These are phyloP conservation scores for Dendrolimus kikuchii DNA, from an alignment of 1,140 invertebrate genomes.

Conservation along the genomic window DNA sequence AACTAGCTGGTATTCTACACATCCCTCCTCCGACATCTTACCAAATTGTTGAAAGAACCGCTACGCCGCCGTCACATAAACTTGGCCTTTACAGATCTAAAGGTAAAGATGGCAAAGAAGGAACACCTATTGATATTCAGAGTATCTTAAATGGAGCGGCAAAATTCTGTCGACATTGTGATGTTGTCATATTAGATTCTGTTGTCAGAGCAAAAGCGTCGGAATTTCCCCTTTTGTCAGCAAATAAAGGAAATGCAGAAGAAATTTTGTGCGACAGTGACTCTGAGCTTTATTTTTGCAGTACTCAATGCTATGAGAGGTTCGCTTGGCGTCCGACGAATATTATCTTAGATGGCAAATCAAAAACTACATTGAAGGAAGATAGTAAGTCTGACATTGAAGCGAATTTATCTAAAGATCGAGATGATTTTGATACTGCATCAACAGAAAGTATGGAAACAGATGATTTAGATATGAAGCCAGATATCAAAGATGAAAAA, in stretches of 20 bases:
- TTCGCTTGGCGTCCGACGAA: slow-evolving; percentile 71
- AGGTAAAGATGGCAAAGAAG: slow-evolving; percentile 89
- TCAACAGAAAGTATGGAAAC: slow-evolving; percentile 70
- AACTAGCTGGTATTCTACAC: slow-evolving; percentile 92
- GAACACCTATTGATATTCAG: slow-evolving; percentile 89
- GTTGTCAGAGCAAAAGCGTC: slow-evolving; percentile 86
- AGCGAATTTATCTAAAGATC: slow-evolving; percentile 57
- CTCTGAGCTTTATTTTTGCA: slow-evolving; percentile 86
- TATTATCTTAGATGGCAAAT: slow-evolving; percentile 67
- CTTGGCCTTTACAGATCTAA: slow-evolving; percentile 85
- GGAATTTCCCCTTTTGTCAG: slow-evolving; percentile 82
- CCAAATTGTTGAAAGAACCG: slow-evolving; percentile 86
- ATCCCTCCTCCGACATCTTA: slow-evolving; percentile 90
- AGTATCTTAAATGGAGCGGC: slow-evolving; percentile 90
- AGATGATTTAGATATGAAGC: slow-evolving; percentile 67
- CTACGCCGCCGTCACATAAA: slow-evolving; percentile 85
- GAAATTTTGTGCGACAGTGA: slow-evolving; percentile 76
- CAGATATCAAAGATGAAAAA: slow-evolving; percentile 67
- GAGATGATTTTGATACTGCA: slow-evolving; percentile 60
- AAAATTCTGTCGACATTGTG: slow-evolving; percentile 93
- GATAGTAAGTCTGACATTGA: slow-evolving; percentile 60
- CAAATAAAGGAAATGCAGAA: slow-evolving; percentile 77
- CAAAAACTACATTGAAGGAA: slow-evolving; percentile 44
- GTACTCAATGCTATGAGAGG: slow-evolving; percentile 87
- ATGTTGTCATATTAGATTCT: slow-evolving; percentile 89